These are phyloP conservation scores for Panagrolaimus sp. DNA, from an alignment of 1,140 invertebrate genomes.

Conservation along the genomic window DNA sequence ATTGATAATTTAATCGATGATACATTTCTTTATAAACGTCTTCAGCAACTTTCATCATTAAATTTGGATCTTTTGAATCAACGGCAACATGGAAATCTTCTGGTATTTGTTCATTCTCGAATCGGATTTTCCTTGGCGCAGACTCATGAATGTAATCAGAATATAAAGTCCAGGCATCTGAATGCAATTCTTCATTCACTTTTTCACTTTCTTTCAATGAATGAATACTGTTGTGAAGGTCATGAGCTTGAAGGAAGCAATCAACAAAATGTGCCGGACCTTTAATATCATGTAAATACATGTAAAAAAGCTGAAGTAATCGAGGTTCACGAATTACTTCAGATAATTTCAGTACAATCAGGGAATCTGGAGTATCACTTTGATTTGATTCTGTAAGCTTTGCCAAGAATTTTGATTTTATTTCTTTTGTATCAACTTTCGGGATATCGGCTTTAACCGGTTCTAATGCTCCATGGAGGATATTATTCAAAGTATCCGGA, in stretches of 20 bases:
- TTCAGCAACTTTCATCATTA: constrained; percentile 11
- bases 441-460: background rate
- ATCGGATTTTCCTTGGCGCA: constrained; percentile 30
- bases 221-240: constrained; percentile 37
- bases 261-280: constrained; percentile 40
- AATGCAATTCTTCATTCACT: constrained; percentile 29
- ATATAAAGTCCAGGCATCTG: constrained; percentile 41
- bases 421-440: constrained; percentile 14
- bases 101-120: constrained; percentile 17
- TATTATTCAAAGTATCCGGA: constrained; percentile 41
- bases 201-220: background rate
- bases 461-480: constrained; percentile 31
- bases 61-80: constrained; percentile 14
- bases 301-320: constrained; percentile 39
- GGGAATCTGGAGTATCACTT: constrained; percentile 38
- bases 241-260: constrained; percentile 41
- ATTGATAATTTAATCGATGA: constrained; percentile 43
- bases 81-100: constrained; percentile 27
- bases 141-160: constrained; percentile 36
- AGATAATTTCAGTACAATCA: constrained; percentile 39
- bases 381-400: constrained; percentile 31
- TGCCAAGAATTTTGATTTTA: constrained; percentile 29
- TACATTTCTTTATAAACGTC: constrained; percentile 38
- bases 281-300: constrained; percentile 41
- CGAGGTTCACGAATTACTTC: constrained; percentile 34